These are phyloP conservation scores for Ifrita kowaldi DNA, from an alignment of 2,113 vertebrate species.

Conservation along the genomic window DNA sequence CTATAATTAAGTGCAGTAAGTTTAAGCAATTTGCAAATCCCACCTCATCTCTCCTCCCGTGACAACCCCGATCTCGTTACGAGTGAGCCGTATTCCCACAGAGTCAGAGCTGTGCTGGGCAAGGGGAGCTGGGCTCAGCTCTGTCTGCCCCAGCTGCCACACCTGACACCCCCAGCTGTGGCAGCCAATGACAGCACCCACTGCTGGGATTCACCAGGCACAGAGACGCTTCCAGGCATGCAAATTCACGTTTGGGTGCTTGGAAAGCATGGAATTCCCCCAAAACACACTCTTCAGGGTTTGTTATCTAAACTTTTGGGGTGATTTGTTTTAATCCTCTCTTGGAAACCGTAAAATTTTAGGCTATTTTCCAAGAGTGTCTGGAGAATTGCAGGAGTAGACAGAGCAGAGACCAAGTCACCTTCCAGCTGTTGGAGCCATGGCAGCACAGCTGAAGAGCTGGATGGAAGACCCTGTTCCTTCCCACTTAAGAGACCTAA, in stretches of 20 bases:
- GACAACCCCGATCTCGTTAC: fast-evolving
- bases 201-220: fast-evolving
- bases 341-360: background rate
- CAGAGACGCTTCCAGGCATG: background rate
- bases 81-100: fast-evolving
- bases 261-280: background rate
- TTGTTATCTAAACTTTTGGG: background rate
- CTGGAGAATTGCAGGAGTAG: background rate
- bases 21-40: background rate
- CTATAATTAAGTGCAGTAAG: background rate
- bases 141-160: background rate
- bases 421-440: background rate
- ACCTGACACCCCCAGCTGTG: background rate
- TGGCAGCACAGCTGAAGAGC: background rate
- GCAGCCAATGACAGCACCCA: background rate
- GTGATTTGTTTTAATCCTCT: background rate
- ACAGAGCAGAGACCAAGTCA: background rate
- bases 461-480: background rate
- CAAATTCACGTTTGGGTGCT: background rate
- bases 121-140: background rate
- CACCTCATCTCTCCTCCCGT: background rate
- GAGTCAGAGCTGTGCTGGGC: fast-evolving
- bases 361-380: background rate
- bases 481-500: background rate
- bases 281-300: background rate